Percentiles rank a stretch among this genome's conserved stretches.
Evolutionary conservation across 2,797 vertebrate genomes (phyloP).

Genomic region (Xenopus petersii): DNA sequence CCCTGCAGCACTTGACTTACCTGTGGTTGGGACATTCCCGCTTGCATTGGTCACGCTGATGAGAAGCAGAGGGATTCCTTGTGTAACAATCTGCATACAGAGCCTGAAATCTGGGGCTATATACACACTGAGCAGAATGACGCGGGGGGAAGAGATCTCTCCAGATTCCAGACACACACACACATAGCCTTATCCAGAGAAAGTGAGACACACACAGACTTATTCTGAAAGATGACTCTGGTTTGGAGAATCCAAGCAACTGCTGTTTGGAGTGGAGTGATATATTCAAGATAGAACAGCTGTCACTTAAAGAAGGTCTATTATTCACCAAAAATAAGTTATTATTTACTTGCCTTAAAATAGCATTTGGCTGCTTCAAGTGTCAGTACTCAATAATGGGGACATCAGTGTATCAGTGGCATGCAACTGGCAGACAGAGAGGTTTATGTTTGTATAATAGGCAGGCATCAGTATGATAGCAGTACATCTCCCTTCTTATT

Average conservation of each 20-base stretch:
- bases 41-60: not conserved
- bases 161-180: not conserved
- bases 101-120: slow-evolving; percentile 20
- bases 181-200: slow-evolving; percentile 14
- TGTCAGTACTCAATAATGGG: not conserved
- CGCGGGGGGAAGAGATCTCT: slow-evolving; percentile 1
- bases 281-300: slow-evolving; percentile 10
- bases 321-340: not conserved
- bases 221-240: slow-evolving; percentile 35
- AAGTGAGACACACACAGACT: not conserved
- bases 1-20: not conserved
- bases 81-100: slow-evolving; percentile 7
- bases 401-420: no score
- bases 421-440: no score
- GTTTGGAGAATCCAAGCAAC: slow-evolving; percentile 38
- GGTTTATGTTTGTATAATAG: no score
- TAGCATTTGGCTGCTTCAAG: not conserved
- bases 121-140: slow-evolving; percentile 22
- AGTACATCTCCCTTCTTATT: no score
- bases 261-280: slow-evolving; percentile 13
- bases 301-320: slow-evolving; percentile 3
- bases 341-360: not conserved
- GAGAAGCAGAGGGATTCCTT: not conserved
- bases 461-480: no score
- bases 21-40: slow-evolving; percentile 34